These are phyloP conservation scores for Carcharodon carcharias DNA, from an alignment of 2,797 vertebrate genomes.

Conservation along the genomic window DNA sequence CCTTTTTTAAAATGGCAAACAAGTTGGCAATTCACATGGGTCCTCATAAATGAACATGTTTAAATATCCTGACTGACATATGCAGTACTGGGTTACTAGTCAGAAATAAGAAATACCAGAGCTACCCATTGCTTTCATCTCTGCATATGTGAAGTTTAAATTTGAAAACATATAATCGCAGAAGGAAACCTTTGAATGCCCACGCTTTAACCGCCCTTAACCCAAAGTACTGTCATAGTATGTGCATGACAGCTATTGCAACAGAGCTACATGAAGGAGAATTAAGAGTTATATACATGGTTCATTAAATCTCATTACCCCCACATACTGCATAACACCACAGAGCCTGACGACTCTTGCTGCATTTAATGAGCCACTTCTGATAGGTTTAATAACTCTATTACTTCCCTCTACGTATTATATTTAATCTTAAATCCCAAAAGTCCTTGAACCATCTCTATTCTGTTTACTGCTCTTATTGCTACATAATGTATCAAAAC, in stretches of 20 bases:
- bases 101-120: neutral
- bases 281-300: neutral
- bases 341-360: neutral
- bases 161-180: neutral
- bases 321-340: neutral
- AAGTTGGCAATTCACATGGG: neutral
- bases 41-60: neutral
- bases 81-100: neutral
- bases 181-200: neutral
- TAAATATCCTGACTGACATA: neutral
- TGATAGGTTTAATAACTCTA: slow-evolving; percentile 6
- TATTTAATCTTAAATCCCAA: neutral
- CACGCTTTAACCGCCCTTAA: neutral
- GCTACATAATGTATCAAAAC: neutral
- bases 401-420: neutral
- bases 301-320: slow-evolving; percentile 9
- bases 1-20: neutral
- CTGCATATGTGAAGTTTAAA: neutral
- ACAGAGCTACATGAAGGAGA: neutral
- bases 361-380: neutral
- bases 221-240: neutral
- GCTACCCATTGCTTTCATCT: neutral
- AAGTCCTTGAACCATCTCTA: neutral
- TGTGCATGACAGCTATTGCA: neutral
- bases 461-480: too few species aligned